These are phyloP conservation scores for Spea hammondii DNA, from an alignment of 2,797 vertebrate genomes.

Conservation along the genomic window DNA sequence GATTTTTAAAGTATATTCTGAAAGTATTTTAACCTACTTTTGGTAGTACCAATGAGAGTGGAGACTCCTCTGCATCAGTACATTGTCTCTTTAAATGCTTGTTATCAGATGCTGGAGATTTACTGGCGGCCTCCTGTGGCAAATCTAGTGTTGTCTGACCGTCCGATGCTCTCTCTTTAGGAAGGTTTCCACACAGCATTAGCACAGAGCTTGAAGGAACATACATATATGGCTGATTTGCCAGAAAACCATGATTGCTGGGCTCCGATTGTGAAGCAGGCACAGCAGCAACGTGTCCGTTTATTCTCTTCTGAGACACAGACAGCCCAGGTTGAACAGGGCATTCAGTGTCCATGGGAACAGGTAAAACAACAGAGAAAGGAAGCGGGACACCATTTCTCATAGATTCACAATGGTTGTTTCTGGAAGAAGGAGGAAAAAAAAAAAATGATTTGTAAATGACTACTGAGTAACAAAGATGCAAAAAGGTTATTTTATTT, in stretches of 20 bases:
- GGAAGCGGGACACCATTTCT: conserved; percentile 40
- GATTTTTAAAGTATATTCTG: no score
- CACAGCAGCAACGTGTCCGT: conserved; percentile 47
- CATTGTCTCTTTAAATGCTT: conserved; percentile 64
- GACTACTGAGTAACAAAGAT: no score
- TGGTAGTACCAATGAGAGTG: conserved; percentile 65
- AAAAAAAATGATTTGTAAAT: no score
- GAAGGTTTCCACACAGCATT: conserved; percentile 75
- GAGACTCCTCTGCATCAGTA: conserved; percentile 52
- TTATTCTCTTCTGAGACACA: conserved; percentile 41
- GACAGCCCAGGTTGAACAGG: conserved; percentile 59
- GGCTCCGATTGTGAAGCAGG: conserved; percentile 46
- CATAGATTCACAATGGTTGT: no score
- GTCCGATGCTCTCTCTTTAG: conserved; percentile 45
- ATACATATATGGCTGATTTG: conserved; percentile 72
- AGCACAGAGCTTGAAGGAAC: conserved; percentile 81
- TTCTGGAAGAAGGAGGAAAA: no score
- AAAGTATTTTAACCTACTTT: conserved; percentile 62
- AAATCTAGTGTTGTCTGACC: background rate
- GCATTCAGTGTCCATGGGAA: conserved; percentile 60
- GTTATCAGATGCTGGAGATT: conserved; percentile 43
- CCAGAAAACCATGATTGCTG: conserved; percentile 55
- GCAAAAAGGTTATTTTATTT: no score
- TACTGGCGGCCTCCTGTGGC: background rate
- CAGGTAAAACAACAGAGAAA: conserved; percentile 56